A percentile compares a stretch with the other conserved stretches of the same genome.
phyloP scores from a whole-genome alignment of 2,113 vertebrate species.

The Pseudopipra pipra region DNA sequence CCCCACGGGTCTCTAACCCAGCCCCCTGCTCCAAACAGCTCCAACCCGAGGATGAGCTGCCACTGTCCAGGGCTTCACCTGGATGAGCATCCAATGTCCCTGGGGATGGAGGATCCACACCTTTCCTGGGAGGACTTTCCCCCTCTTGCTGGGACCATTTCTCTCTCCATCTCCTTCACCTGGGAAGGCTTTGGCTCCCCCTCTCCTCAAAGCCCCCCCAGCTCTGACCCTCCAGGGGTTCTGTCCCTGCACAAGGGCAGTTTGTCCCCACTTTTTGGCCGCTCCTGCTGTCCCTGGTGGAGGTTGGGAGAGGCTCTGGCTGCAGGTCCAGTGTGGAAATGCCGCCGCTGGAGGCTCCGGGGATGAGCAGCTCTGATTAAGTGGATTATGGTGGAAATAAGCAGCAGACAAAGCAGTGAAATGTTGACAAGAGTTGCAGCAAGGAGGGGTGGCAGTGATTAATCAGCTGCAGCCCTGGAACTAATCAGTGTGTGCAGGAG shows the following conservation, averaged over 20 bases:
- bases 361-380: neutral
- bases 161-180: neutral
- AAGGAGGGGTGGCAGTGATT: neutral
- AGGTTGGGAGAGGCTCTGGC: neutral
- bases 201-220: neutral
- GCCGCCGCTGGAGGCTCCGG: neutral
- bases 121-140: neutral
- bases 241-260: neutral
- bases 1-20: neutral
- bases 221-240: neutral
- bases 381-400: slow-evolving; percentile 16
- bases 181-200: neutral
- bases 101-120: neutral
- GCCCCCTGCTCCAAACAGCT: too few relatives aligned
- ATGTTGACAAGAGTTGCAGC: slow-evolving; percentile 7
- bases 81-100: neutral
- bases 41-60: neutral
- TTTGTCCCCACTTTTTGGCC: neutral
- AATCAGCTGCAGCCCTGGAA: slow-evolving; percentile 14
- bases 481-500: neutral
- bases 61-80: neutral
- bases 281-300: neutral
- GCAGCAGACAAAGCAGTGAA: neutral
- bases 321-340: neutral
- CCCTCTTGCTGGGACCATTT: neutral